Percentiles rank a stretch among this genome's conserved stretches.
Evolutionary conservation across 2,113 vertebrate genomes (phyloP).

Genomic region (Anseranas semipalmata): DNA sequence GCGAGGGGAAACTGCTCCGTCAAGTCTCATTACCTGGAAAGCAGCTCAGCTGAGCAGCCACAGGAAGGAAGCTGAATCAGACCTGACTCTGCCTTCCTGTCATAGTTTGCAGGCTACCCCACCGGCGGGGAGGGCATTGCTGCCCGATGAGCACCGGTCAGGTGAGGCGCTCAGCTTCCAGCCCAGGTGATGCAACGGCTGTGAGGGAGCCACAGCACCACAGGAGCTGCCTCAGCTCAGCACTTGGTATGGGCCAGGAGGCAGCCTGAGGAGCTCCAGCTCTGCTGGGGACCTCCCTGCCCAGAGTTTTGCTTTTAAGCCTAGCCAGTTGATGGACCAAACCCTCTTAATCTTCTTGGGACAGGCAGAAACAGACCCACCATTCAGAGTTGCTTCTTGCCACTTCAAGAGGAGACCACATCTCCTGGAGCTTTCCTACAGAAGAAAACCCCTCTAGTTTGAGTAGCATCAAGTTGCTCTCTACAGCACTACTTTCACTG

Average conservation of each 20-base stretch:
- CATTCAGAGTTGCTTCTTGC: neutral
- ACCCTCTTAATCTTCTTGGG: neutral
- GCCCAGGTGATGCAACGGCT: neutral
- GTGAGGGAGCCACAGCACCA: neutral
- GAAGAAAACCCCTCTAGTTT: neutral
- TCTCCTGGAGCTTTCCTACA: neutral
- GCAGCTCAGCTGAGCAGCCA: neutral
- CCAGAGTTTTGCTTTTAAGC: neutral
- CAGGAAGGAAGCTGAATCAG: conserved; percentile 8
- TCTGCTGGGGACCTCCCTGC: neutral
- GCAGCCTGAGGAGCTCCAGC: neutral
- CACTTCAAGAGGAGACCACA: neutral
- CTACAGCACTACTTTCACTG: neutral
- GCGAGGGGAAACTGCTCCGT: neutral
- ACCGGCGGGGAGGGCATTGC: neutral
- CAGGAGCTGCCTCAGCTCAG: neutral
- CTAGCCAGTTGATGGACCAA: neutral
- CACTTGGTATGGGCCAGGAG: neutral
- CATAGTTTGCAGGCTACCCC: neutral
- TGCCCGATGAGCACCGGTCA: neutral
- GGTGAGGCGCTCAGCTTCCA: neutral
- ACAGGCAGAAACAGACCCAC: neutral
- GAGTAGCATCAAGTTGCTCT: neutral
- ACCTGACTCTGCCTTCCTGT: neutral
- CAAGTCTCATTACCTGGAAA: neutral